A percentile compares a stretch with the other conserved stretches of the same genome.
phyloP scores from a whole-genome alignment of 1,140 invertebrate genomes.

The Drosophila varians region DNA sequence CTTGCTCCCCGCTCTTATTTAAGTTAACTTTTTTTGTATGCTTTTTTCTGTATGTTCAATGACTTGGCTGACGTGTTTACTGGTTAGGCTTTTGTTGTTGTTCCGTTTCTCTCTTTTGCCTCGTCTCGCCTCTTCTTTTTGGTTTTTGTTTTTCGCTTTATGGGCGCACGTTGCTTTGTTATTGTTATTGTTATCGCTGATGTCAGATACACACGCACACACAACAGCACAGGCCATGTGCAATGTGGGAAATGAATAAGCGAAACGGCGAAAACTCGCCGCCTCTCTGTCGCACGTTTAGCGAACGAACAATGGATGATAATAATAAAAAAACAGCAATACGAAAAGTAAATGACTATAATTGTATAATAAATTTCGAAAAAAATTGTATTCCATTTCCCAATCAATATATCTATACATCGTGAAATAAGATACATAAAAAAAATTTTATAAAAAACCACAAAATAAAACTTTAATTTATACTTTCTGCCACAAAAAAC shows the following conservation, averaged over 20 bases:
- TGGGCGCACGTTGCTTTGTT: conserved; percentile 63
- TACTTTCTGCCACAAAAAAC: not conserved
- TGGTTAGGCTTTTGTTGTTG: conserved; percentile 53
- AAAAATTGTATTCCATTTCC: not conserved
- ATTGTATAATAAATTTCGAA: conserved; percentile 49
- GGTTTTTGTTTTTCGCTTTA: conserved; percentile 40
- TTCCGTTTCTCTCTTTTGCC: conserved; percentile 9
- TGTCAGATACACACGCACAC: conserved; percentile 58
- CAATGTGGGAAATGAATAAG: conserved; percentile 34
- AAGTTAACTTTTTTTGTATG: not conserved
- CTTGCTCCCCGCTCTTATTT: conserved; percentile 22
- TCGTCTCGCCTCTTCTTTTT: conserved; percentile 4
- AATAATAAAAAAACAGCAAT: conserved; percentile 15
- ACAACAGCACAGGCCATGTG: conserved; percentile 33
- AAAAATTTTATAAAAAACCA: not conserved
- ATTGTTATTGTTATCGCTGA: conserved; percentile 70
- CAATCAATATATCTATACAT: not conserved
- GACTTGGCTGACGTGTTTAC: conserved; percentile 64
- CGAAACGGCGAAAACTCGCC: conserved; percentile 1
- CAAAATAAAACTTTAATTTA: too few relatives aligned
- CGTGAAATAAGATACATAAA: not conserved
- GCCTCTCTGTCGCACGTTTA: conserved; percentile 6
- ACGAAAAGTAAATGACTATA: conserved; percentile 35
- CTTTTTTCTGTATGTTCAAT: conserved; percentile 22
- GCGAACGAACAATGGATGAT: conserved; percentile 19